phyloP scores from a whole-genome alignment of 2,888 invertebrate species.

The Philaethria dido region DNA sequence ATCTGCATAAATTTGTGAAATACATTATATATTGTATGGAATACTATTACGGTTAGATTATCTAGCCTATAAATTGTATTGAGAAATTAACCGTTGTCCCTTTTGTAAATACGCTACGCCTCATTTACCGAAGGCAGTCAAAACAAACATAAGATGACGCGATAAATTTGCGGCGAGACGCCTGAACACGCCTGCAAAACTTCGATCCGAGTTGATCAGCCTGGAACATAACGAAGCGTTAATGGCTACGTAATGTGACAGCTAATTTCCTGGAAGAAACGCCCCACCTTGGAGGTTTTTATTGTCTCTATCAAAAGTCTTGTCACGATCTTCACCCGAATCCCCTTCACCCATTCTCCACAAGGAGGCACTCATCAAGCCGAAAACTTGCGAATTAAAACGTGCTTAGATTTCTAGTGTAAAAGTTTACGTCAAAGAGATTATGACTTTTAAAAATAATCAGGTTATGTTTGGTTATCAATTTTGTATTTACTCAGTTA shows the following conservation, averaged over 20 bases:
- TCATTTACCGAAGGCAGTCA: conserved; percentile 38
- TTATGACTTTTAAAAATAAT: conserved; percentile 44
- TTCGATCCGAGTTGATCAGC: conserved; percentile 58
- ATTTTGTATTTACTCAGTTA: neutral
- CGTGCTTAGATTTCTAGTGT: conserved; percentile 68
- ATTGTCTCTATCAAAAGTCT: conserved; percentile 67
- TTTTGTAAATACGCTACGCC: conserved; percentile 33
- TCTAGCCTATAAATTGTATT: conserved; percentile 10
- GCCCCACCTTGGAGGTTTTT: conserved; percentile 66
- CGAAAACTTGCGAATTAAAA: conserved; percentile 78
- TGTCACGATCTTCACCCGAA: conserved; percentile 61
- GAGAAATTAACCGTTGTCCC: conserved; percentile 24
- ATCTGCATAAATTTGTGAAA: neutral
- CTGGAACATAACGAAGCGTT: conserved; percentile 53
- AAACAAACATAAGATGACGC: conserved; percentile 45
- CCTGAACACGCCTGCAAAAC: conserved; percentile 40
- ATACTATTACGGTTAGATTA: neutral
- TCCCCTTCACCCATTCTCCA: conserved; percentile 41
- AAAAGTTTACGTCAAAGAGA: conserved; percentile 48
- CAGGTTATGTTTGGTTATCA: conserved; percentile 29
- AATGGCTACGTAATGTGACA: conserved; percentile 77
- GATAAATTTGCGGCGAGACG: conserved; percentile 43
- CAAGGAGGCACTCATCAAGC: conserved; percentile 68
- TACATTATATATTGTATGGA: neutral
- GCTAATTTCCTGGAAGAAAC: conserved; percentile 77